Evolutionary conservation across 2,888 invertebrate species (phyloP), one percentile per base, ranked within the genome.

Genomic region (Sesamia inferens): DNA sequence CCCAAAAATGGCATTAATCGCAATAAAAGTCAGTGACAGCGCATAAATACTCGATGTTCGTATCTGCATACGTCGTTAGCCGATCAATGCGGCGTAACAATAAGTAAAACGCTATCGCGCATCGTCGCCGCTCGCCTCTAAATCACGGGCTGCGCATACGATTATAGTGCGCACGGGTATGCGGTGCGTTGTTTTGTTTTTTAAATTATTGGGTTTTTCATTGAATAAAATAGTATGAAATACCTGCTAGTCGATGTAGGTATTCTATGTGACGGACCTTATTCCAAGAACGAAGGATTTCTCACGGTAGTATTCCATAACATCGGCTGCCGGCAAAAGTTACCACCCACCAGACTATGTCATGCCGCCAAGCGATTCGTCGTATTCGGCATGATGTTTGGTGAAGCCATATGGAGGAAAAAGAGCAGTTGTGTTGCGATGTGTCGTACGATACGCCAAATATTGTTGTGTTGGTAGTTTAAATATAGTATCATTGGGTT

Each of bases 41-140:
- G 88, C 90, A 92, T 93, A 92, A 93, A 93, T 88, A 88, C 83
- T 77, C 72, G 74, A 78, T 76, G 86, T 73, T 82, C 74, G 85
- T 88, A 88, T 88, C 88, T 90, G 89, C 85, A 82, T 88, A 88
- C 88, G 88, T 89, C 89, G 90, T 90, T 88, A 88, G 89, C 87
- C 89, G 92, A 93, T 93, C 92, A 90, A 88, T 86, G 80, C 86
- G 81, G 89, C 90, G 91, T 89, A 91, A 94, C 93, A 94, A 93
- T 94, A 94, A 94, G 92, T 93, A 93, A 92, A 89, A 88, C 88
- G 90, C 88, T 94, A 94, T 94, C 94, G 88, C 74, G 79, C 88
- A 93, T 93, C 93, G 90, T 62, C 79, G 85, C 86, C 87, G 86
- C 80, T 89, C 89, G 90, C 87, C 87, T 87, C 88, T 93, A 93